Conservation (phyloP, 2,797 vertebrate species). For the Spatula clypeata region DNA sequence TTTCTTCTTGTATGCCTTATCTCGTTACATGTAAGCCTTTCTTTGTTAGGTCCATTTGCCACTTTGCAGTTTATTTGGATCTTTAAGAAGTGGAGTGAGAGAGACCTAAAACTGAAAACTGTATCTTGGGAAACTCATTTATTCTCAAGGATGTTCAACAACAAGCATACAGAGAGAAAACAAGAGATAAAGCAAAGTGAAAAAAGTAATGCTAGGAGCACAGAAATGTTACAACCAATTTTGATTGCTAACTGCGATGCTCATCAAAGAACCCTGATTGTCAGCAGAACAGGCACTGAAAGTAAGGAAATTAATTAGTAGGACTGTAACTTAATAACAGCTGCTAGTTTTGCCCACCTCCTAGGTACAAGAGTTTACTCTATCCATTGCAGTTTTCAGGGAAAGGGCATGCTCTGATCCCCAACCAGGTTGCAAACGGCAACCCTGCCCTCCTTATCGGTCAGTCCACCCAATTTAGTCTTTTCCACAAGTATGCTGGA, state of each 20-base stretch:
- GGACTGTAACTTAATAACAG: background rate
- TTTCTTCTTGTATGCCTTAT: background rate
- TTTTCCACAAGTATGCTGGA: too few species aligned
- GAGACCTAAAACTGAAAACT: background rate
- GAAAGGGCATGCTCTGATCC: background rate
- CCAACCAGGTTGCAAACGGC: too few species aligned
- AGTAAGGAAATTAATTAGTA: background rate
- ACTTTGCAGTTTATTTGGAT: background rate
- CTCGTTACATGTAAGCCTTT: background rate
- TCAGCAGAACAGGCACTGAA: background rate
- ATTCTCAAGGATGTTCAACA: background rate
- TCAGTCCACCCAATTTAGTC: too few species aligned
- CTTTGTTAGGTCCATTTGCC: background rate
- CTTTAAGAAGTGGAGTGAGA: background rate
- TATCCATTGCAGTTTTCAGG: background rate
- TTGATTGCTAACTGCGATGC: background rate
- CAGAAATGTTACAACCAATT: background rate
- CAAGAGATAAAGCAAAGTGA: accelerated
- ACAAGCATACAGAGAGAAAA: background rate
- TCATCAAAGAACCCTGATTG: background rate
- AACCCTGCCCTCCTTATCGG: too few species aligned
- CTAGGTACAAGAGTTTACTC: background rate
- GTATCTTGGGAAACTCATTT: background rate
- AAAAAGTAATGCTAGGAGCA: background rate
- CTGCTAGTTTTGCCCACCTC: accelerated